These are phyloP conservation scores for Chromis chromis DNA, from an alignment of 2,797 vertebrate species.

Conservation along the genomic window DNA sequence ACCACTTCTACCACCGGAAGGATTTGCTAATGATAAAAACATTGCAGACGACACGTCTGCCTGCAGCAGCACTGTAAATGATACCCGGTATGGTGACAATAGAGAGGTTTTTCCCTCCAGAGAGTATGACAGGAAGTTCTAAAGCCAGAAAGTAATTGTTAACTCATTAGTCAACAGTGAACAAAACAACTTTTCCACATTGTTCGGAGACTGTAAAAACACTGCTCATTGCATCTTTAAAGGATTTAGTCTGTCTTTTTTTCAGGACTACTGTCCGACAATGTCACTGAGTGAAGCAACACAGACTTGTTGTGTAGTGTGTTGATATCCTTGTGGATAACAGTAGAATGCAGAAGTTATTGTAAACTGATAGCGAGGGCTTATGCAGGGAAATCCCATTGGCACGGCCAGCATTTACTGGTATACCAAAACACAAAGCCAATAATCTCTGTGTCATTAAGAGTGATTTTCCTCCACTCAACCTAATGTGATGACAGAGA, in stretches of 20 bases:
- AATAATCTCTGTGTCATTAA: constrained; percentile 84
- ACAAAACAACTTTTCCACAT: constrained; percentile 25
- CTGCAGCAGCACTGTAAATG: constrained; percentile 1
- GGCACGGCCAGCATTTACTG: constrained; percentile 80
- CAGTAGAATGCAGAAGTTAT: constrained; percentile 80
- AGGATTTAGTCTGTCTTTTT: constrained; percentile 5
- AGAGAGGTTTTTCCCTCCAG: constrained; percentile 8
- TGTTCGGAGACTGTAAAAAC: constrained; percentile 25
- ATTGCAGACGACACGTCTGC: background rate
- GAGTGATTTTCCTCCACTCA: constrained; percentile 80
- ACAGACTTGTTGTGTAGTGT: constrained; percentile 51
- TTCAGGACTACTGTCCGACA: constrained; percentile 10
- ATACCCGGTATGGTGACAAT: background rate
- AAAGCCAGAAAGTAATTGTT: constrained; percentile 37
- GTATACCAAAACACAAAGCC: constrained; percentile 86
- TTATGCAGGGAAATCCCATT: constrained; percentile 81
- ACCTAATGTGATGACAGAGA: constrained; percentile 84
- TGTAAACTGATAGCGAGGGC: constrained; percentile 83
- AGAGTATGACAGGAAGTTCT: constrained; percentile 36
- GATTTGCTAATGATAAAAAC: background rate
- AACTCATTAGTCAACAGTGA: constrained; percentile 35
- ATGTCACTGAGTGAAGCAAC: constrained; percentile 31
- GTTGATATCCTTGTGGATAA: constrained; percentile 72
- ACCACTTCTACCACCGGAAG: background rate
- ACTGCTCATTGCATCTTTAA: background rate